Evolutionary conservation across 2,113 vertebrate species (phyloP), one percentile per base, ranked within the genome.

Genomic region (Brachionichthys hirsutus): DNA sequence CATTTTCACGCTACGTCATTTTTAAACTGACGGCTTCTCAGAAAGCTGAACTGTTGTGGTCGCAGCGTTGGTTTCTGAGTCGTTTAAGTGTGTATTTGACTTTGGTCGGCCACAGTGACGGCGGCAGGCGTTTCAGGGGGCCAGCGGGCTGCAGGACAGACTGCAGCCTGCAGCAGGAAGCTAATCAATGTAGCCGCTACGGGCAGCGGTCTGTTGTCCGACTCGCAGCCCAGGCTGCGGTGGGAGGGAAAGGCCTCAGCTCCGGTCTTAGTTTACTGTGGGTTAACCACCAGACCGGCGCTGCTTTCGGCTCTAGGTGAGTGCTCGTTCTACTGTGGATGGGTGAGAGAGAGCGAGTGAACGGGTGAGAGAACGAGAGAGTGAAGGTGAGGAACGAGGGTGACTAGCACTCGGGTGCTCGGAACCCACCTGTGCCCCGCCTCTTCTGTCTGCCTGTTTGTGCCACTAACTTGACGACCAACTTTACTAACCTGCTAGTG

Each of bases 401-500:
- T 80, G 61, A 66, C 67, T 22, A 13, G 79, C 81, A 80, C 82
- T 77, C 74, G 71, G 67, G 82, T 87, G 87, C 81, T 80, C 65
- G 84, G 73, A 74, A 75, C 83, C 80, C 67, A 78, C 90, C 93
- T 93, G 93, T 94, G 93, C 93, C 93, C 94, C 95, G 94, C 95
- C 94, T 97, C 93, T 93, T 93, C 94, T 93, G 78, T 88, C 81
- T 85, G 89, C 89, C 79, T 89, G 85, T 88, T 90, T 95, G 92
- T 95, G 93, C 93, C 93, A 92, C 95, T 96, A 91, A 95, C 95
- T 94, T 94, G 92, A 95, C 94, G 94, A 95, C 94, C 97, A 95
- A 98, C 95, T 95, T 97, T 98, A 99, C 97, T 98, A 98, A 99
- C 96, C 95, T 98, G 96, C 96, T 97, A 90, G 95, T 89, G 77